Evolutionary conservation across 2,888 invertebrate species (phyloP).

Genomic region (Oeneis ivallda): DNA sequence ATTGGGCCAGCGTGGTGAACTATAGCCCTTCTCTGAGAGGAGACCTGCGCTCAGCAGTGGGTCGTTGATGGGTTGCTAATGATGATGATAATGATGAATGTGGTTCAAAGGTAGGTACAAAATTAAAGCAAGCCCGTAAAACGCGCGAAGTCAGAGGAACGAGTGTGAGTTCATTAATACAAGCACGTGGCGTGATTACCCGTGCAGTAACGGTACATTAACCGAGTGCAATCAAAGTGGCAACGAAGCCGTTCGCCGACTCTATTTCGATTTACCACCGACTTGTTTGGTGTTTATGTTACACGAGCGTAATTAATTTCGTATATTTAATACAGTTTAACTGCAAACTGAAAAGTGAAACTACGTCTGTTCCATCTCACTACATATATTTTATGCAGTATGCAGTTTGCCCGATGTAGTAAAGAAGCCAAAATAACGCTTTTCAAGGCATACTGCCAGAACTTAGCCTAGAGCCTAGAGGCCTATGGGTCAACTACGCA

Average conservation of each 20-base stretch:
- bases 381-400: too few species aligned
- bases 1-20: too few species aligned
- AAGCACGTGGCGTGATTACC: slow-evolving; percentile 44
- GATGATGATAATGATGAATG: too few species aligned
- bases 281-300: slow-evolving; percentile 20
- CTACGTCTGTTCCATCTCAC: not conserved
- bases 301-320: slow-evolving; percentile 13
- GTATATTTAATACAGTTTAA: slow-evolving; percentile 9
- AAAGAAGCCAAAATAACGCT: too few species aligned
- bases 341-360: too few species aligned
- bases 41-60: too few species aligned
- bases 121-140: not conserved
- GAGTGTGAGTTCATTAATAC: slow-evolving; percentile 42
- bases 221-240: slow-evolving; percentile 52
- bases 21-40: too few species aligned
- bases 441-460: too few species aligned
- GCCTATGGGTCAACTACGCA: too few species aligned
- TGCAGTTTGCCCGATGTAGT: too few species aligned
- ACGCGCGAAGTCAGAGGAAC: slow-evolving; percentile 11
- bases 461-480: too few species aligned
- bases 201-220: slow-evolving; percentile 54
- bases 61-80: too few species aligned
- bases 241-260: slow-evolving; percentile 55
- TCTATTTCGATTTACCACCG: slow-evolving; percentile 42
- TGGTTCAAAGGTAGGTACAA: not conserved